These are phyloP conservation scores for Emydura subglobosa DNA, from an alignment of 2,113 vertebrate genomes.

Conservation along the genomic window DNA sequence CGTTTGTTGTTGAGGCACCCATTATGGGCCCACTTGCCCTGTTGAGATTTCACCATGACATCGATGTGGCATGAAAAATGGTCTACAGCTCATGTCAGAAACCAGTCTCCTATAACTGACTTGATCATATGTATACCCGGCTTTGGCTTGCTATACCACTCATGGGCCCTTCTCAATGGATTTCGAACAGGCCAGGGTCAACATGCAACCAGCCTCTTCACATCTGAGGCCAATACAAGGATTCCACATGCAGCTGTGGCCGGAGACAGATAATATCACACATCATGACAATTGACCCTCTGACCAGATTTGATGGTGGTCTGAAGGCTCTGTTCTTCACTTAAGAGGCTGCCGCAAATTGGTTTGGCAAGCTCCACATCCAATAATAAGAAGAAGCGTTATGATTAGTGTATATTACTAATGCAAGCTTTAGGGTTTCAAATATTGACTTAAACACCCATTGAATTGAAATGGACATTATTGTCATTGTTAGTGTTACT, in stretches of 20 bases:
- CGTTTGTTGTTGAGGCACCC: too few species aligned
- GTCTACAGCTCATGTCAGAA: too few species aligned
- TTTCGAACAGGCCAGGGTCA: not conserved
- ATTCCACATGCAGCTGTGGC: not conserved
- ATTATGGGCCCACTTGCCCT: not conserved
- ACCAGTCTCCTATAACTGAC: not conserved
- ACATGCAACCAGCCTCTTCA: not conserved
- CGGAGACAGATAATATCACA: not conserved
- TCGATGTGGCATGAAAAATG: too few species aligned
- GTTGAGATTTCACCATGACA: not conserved
- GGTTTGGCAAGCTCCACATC: not conserved
- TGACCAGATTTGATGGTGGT: not conserved
- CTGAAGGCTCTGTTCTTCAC: not conserved
- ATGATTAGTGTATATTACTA: not conserved
- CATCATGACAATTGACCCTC: not conserved
- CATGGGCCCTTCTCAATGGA: not conserved
- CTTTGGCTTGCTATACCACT: not conserved
- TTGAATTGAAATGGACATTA: not conserved
- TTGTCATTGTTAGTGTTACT: not conserved
- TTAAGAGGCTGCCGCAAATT: not conserved
- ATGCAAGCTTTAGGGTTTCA: not conserved
- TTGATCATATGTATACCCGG: not conserved
- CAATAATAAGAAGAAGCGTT: not conserved
- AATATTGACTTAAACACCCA: not conserved
- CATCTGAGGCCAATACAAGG: not conserved